phyloP scores from a whole-genome alignment of 2,797 vertebrate genomes.

The Mus minutoides region DNA sequence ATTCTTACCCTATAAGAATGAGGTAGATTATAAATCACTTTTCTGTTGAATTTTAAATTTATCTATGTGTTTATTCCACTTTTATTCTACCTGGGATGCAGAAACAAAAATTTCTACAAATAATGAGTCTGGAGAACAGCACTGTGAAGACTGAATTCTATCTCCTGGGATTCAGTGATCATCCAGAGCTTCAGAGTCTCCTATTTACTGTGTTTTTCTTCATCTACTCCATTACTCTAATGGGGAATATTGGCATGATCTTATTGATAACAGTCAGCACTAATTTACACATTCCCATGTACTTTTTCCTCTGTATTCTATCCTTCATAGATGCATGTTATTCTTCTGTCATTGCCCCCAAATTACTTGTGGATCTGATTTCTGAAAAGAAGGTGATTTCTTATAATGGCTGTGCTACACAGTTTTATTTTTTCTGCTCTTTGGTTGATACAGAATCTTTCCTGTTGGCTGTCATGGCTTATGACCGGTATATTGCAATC shows the following conservation, averaged over 20 bases:
- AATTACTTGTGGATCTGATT: constrained; percentile 68
- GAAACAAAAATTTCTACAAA: not conserved
- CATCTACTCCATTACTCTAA: constrained; percentile 66
- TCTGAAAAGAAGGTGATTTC: constrained; percentile 68
- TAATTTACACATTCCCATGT: constrained; percentile 66
- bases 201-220: constrained; percentile 59
- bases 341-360: constrained; percentile 75
- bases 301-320: constrained; percentile 74
- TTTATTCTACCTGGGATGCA: not conserved
- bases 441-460: constrained; percentile 75
- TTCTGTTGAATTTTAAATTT: not conserved
- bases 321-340: constrained; percentile 70
- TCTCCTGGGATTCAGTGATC: constrained; percentile 69
- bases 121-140: constrained; percentile 8
- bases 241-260: constrained; percentile 72
- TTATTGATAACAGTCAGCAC: constrained; percentile 44
- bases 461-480: constrained; percentile 82
- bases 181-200: constrained; percentile 30
- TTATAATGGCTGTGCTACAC: constrained; percentile 55
- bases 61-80: not conserved
- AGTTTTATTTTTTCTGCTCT: constrained; percentile 82
- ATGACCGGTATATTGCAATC: constrained; percentile 75
- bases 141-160: constrained; percentile 49
- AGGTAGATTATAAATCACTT: not conserved
- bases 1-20: not conserved